Evolutionary conservation across 2,888 invertebrate genomes (phyloP).

Genomic region (Phaedon cochleariae): DNA sequence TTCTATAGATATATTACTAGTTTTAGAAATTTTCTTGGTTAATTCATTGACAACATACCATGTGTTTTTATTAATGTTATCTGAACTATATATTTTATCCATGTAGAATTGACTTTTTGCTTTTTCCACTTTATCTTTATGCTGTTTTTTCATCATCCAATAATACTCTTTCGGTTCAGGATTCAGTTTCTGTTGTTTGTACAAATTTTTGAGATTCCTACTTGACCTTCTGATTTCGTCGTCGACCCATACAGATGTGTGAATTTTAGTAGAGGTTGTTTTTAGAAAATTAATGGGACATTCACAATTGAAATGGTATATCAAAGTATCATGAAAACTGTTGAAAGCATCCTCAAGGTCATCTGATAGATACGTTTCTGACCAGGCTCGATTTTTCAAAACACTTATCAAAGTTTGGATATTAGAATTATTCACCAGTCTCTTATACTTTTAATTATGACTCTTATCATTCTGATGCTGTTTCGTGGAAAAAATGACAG

Average conservation of each 20-base stretch:
- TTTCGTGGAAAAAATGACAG: neutral
- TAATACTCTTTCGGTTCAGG: neutral
- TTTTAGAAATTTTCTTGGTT: neutral
- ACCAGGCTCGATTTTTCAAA: no score
- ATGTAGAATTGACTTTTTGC: conserved; percentile 1
- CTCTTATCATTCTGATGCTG: neutral
- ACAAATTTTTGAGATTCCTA: conserved; percentile 6
- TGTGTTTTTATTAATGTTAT: neutral
- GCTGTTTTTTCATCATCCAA: conserved; percentile 1
- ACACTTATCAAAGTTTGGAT: neutral
- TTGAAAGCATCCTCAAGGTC: conserved; percentile 1
- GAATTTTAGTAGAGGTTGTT: neutral
- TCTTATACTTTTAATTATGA: neutral
- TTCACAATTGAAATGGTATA: conserved; percentile 11
- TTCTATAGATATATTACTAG: neutral
- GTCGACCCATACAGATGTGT: conserved; percentile 2
- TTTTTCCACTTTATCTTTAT: neutral
- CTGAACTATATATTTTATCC: neutral
- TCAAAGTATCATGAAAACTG: conserved; percentile 10
- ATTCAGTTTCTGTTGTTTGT: conserved; percentile 1
- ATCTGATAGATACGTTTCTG: neutral
- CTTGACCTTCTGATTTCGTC: neutral
- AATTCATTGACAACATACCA: neutral
- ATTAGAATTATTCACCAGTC: neutral
- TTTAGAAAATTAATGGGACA: conserved; percentile 8